Conservation (phyloP, 2,888 invertebrate genomes). For the Tenthredo distinguenda region DNA sequence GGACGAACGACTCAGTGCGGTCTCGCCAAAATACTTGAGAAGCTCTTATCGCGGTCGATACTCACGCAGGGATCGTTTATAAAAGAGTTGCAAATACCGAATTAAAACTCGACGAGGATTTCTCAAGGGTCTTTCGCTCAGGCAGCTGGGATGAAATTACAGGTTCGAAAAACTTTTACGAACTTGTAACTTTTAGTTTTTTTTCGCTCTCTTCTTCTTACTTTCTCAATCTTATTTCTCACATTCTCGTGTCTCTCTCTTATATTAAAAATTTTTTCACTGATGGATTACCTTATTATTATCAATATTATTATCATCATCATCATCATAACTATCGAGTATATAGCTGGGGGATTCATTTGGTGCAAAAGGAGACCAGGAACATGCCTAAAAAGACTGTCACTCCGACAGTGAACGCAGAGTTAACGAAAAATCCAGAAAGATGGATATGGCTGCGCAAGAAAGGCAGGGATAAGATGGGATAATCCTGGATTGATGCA, state of each 20-base stretch:
- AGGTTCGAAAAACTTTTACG: constrained; percentile 13
- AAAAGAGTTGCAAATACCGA: constrained; percentile 15
- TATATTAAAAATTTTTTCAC: neutral
- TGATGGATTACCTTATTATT: neutral
- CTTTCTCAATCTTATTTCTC: neutral
- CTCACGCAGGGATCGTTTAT: constrained; percentile 5
- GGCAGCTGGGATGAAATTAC: constrained; percentile 8
- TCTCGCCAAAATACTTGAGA: neutral
- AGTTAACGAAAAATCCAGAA: constrained; percentile 17
- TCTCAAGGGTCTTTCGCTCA: neutral
- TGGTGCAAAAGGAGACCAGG: neutral
- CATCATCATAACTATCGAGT: neutral
- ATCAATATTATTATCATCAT: neutral
- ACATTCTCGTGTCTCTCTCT: neutral
- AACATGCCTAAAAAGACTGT: constrained; percentile 39
- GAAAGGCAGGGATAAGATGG: constrained; percentile 58
- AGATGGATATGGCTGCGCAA: constrained; percentile 24
- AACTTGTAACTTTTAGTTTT: neutral
- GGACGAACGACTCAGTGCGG: constrained; percentile 11
- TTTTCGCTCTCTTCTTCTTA: neutral
- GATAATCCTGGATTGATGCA: constrained; percentile 61
- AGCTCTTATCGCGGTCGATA: neutral
- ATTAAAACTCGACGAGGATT: neutral
- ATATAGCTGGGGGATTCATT: neutral
- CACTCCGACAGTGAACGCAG: constrained; percentile 23